Percentiles rank a stretch among this genome's conserved stretches.
Conservation (phyloP, 2,888 invertebrate species). For the Odontocolon sp. region DNA sequence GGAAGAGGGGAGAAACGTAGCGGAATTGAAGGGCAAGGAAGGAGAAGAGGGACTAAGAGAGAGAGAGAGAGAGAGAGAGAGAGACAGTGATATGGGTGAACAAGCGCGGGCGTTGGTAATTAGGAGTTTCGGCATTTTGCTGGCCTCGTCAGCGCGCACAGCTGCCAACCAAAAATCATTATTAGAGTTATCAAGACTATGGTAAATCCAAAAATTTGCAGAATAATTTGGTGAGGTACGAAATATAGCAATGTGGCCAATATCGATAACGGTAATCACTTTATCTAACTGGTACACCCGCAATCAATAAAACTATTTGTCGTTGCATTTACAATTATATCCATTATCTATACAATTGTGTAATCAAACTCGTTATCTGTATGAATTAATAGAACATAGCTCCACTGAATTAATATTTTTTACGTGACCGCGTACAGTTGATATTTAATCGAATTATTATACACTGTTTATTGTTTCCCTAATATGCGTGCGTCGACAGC, state of each 20-base stretch:
- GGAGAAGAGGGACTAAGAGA: background rate
- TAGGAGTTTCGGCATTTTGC: slow-evolving; percentile 2
- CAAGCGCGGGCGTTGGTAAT: background rate
- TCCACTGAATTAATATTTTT: too few species aligned
- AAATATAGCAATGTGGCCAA: too few species aligned
- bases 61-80: slow-evolving; percentile 1
- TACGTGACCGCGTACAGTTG: too few species aligned
- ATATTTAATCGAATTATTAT: too few species aligned
- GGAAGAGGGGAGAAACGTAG: background rate
- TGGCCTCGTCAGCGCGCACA: background rate
- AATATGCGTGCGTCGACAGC: background rate
- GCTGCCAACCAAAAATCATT: background rate
- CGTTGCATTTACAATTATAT: too few species aligned
- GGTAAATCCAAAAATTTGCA: background rate
- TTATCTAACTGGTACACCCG: too few species aligned
- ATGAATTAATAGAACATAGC: too few species aligned
- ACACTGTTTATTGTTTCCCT: background rate
- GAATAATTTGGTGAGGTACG: too few species aligned
- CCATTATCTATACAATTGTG: too few species aligned
- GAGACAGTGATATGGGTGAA: background rate
- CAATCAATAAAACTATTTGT: too few species aligned
- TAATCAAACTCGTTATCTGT: too few species aligned
- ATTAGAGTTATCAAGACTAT: background rate
- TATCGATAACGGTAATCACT: too few species aligned
- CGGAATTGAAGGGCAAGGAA: slow-evolving; percentile 21